phyloP scores from a whole-genome alignment of 2,113 vertebrate species.

The Bos taurus region ARS-UCD2.0 NC_037352.1:13343501-13344000 shows the following conservation, averaged over 20 bases:
- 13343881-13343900: neutral
- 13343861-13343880: neutral
- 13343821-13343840: neutral
- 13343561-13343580: neutral
- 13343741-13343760: neutral
- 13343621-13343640: neutral
- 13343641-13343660: neutral
- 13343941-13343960: neutral
- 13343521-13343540: neutral
- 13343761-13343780: neutral
- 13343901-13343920: neutral
- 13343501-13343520: neutral
- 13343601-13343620: neutral
- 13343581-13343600: neutral
- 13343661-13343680: neutral
- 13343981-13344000: neutral
- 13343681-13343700: neutral
- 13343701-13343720: neutral
- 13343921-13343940: neutral
- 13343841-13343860: neutral
- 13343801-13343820: neutral
- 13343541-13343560: neutral
- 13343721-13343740: neutral
- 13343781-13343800: neutral
- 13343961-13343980: neutral